Evolutionary conservation across 2,113 vertebrate species (phyloP), one percentile per base, ranked within the genome.

Genomic region (Cebidichthys violaceus): DNA sequence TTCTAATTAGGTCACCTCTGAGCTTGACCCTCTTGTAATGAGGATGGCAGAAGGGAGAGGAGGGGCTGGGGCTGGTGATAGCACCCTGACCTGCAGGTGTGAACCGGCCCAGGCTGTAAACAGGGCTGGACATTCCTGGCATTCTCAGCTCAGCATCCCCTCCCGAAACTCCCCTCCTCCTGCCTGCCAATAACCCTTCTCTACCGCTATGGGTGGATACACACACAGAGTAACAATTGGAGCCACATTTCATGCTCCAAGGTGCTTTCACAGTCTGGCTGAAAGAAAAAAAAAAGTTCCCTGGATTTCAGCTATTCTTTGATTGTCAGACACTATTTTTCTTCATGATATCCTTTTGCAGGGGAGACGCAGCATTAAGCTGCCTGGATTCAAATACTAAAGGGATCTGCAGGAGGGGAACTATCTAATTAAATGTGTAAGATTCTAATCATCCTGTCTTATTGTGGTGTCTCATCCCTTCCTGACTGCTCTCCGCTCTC

Each of bases 1-100:
- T 95, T 96, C 94, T 95, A 95, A 96, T 96, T 95, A 95, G 95
- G 93, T 95, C 95, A 95, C 94, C 93, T 95, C 93, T 94, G 93
- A 93, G 94, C 93, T 95, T 94, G 95, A 96, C 94, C 95, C 95
- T 92, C 90, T 93, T 95, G 95, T 96, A 95, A 95, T 96, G 94
- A 95, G 93, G 90, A 91, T 90, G 90, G 80, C 76, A 89, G 80
- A 83, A 86, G 85, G 82, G 88, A 85, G 87, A 82, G 93, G 91
- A 88, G 91, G 90, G 90, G 84, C 79, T 45, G 69, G 81, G 86
- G 86, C 86, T 87, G 90, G 93, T 94, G 95, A 95, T 94, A 95
- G 95, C 94, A 93, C 94, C 94, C 92, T 96, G 95, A 96, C 95
- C 95, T 95, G 94, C 95, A 95, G 94, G 95, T 96, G 95, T 95